Percentiles rank a stretch among this genome's conserved stretches.
These are phyloP conservation scores for Liodrosophila aerea DNA, from an alignment of 2,888 invertebrate genomes.

Conservation along the genomic window DNA sequence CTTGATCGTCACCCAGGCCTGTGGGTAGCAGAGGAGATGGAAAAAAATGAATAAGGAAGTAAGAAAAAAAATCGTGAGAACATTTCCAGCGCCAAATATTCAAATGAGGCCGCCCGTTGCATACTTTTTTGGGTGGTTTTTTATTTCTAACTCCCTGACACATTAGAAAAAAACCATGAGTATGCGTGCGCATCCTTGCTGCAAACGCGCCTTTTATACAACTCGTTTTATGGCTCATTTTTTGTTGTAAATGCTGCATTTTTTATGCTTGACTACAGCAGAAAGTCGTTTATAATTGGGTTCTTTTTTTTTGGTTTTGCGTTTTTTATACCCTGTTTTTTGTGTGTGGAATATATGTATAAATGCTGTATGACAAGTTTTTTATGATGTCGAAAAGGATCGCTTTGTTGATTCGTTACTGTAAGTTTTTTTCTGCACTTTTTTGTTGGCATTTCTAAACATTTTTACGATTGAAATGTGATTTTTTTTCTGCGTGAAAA, in stretches of 20 bases:
- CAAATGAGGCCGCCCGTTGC: conserved; percentile 69
- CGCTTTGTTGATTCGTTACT: conserved; percentile 57
- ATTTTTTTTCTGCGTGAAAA: conserved; percentile 48
- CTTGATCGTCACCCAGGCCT: conserved; percentile 61
- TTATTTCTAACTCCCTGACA: conserved; percentile 30
- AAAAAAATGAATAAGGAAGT: conserved; percentile 11
- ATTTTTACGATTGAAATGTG: conserved; percentile 41
- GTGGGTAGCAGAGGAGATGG: conserved; percentile 7
- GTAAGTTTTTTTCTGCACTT: conserved; percentile 37
- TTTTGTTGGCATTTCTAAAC: conserved; percentile 22
- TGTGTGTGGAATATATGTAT: conserved; percentile 44
- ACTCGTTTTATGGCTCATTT: conserved; percentile 62
- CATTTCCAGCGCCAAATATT: conserved; percentile 70
- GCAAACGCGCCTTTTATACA: conserved; percentile 43
- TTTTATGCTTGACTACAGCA: conserved; percentile 56
- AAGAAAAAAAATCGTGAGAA: conserved; percentile 70
- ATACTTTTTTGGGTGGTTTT: conserved; percentile 62
- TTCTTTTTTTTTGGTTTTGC: conserved; percentile 41
- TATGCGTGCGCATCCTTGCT: conserved; percentile 62
- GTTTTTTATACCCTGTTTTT: conserved; percentile 28
- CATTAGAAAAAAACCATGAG: conserved; percentile 49
- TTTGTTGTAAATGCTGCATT: conserved; percentile 25
- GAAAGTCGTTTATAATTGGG: conserved; percentile 75
- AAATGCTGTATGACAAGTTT: conserved; percentile 70
- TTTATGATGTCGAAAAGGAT: conserved; percentile 35